These are phyloP conservation scores for Machaerirhynchus nigripectus DNA, from an alignment of 2,113 vertebrate genomes.

Conservation along the genomic window DNA sequence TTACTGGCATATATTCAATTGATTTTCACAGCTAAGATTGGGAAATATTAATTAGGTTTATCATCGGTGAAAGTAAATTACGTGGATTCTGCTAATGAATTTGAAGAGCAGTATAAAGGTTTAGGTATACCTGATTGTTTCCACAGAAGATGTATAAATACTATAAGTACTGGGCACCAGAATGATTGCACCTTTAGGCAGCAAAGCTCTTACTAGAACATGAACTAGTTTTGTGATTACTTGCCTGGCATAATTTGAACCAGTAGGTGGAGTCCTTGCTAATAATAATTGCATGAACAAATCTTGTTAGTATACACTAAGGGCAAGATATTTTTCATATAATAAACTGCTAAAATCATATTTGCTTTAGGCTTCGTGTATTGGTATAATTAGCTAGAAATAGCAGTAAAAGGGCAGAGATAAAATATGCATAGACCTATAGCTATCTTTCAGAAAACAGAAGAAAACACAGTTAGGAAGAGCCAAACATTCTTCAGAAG, in stretches of 20 bases:
- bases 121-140: background rate
- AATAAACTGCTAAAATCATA: constrained; percentile 75
- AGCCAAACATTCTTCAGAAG: constrained; percentile 51
- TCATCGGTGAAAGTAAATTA: background rate
- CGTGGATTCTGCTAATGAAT: background rate
- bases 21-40: background rate
- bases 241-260: constrained; percentile 69
- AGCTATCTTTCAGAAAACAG: constrained; percentile 56
- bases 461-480: constrained; percentile 56
- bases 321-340: constrained; percentile 70
- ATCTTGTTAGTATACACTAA: constrained; percentile 66
- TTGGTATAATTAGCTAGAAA: constrained; percentile 72
- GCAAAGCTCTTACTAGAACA: background rate
- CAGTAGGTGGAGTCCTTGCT: constrained; percentile 90
- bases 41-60: background rate
- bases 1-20: background rate
- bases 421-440: constrained; percentile 52
- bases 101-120: background rate
- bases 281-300: constrained; percentile 75
- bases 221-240: constrained; percentile 10
- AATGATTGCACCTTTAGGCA: background rate
- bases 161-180: background rate
- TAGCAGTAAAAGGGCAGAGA: constrained; percentile 62
- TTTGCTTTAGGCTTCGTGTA: constrained; percentile 71
- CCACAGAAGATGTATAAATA: background rate